Percentiles rank a stretch among this genome's conserved stretches.
Conservation (phyloP, 2,113 vertebrate genomes). For the Zapus hudsonius region DNA sequence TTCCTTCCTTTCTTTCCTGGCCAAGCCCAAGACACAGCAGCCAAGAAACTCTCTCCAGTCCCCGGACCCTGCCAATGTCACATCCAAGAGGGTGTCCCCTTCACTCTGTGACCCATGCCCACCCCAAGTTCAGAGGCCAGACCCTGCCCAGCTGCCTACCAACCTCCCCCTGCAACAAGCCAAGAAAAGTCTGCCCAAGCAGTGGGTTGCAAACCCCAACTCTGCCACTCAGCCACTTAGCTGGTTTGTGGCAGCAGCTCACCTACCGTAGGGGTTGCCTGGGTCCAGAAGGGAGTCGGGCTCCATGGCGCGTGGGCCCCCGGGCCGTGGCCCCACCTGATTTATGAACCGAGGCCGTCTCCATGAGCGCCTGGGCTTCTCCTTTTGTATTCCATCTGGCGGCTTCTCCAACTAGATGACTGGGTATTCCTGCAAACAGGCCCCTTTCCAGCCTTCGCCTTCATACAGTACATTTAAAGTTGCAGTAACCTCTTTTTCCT, state of each 20-base stretch:
- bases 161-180: background rate
- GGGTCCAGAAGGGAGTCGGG: conserved; percentile 84
- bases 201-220: conserved; percentile 66
- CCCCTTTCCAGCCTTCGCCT: conserved; percentile 86
- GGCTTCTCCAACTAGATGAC: conserved; percentile 87
- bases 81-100: background rate
- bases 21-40: conserved; percentile 67
- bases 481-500: conserved; percentile 86
- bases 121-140: background rate
- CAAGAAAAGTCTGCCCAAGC: conserved; percentile 64
- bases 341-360: conserved; percentile 86
- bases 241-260: background rate
- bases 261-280: conserved; percentile 89
- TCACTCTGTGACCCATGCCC: background rate
- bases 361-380: conserved; percentile 86
- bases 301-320: conserved; percentile 88
- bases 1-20: conserved; percentile 72
- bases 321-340: conserved; percentile 86
- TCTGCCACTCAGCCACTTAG: conserved; percentile 62
- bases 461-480: conserved; percentile 89
- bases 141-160: conserved; percentile 62
- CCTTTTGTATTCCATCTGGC: conserved; percentile 88
- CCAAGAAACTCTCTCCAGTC: conserved; percentile 2
- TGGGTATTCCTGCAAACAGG: conserved; percentile 87
- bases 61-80: background rate